Conservation (phyloP, 2,888 invertebrate species). For the Elysia crispata region DNA sequence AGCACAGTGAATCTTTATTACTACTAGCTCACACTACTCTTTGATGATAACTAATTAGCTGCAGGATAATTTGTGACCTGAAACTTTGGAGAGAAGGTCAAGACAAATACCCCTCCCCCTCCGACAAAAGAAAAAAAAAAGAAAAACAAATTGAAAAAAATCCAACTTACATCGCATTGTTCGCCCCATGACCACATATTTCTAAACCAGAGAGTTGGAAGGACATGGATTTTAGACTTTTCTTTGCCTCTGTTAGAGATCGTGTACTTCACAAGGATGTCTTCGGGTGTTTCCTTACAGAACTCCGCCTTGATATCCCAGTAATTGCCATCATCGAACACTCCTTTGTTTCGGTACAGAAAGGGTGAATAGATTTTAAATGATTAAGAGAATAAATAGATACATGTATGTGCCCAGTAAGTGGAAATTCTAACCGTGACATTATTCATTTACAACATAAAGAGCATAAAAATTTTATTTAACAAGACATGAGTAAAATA, state of each 20-base stretch:
- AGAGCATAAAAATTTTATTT: too few species aligned
- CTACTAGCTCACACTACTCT: too few species aligned
- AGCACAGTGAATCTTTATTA: too few species aligned
- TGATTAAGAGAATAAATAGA: not conserved
- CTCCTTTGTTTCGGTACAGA: slow-evolving; percentile 58
- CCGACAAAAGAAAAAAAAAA: too few species aligned
- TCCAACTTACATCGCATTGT: slow-evolving; percentile 68
- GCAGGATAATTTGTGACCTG: too few species aligned
- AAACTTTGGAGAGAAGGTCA: too few species aligned
- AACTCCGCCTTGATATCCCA: slow-evolving; percentile 76
- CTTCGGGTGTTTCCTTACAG: slow-evolving; percentile 72
- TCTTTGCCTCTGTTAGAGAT: slow-evolving; percentile 71
- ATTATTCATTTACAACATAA: too few species aligned
- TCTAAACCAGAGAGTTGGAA: slow-evolving; percentile 76
- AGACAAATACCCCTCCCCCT: too few species aligned
- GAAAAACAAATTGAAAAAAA: too few species aligned
- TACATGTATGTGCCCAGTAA: not conserved
- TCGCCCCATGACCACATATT: slow-evolving; percentile 74
- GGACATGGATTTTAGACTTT: slow-evolving; percentile 71
- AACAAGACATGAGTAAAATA: too few species aligned
- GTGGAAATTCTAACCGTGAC: not conserved
- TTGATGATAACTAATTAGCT: too few species aligned
- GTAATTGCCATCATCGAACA: slow-evolving; percentile 71
- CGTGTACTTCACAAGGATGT: slow-evolving; percentile 72
- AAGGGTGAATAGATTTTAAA: not conserved